phyloP scores from a whole-genome alignment of 2,888 invertebrate species.

The Ormyrus nitidulus region DNA sequence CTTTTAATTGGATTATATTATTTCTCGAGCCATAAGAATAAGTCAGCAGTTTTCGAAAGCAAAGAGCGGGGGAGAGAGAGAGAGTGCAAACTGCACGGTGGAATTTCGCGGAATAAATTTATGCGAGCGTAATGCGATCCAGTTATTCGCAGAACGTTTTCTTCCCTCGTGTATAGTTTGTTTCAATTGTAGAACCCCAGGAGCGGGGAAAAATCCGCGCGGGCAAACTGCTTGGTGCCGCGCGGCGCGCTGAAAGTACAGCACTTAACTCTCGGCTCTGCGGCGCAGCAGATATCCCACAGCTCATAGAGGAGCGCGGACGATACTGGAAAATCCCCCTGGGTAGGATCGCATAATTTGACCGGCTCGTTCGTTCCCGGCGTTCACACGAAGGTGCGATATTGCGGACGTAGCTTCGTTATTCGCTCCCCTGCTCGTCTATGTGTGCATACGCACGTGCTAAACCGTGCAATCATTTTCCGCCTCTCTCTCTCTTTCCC shows the following conservation, averaged over 20 bases:
- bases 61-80: no score
- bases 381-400: constrained; percentile 55
- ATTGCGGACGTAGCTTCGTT: constrained; percentile 38
- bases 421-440: background rate
- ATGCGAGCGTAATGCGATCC: constrained; percentile 18
- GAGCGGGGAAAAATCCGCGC: constrained; percentile 22
- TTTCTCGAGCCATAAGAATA: no score
- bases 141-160: constrained; percentile 42
- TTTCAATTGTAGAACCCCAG: constrained; percentile 27
- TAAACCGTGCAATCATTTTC: constrained; percentile 39
- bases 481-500: background rate
- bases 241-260: constrained; percentile 20
- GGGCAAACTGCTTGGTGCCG: constrained; percentile 14
- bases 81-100: no score
- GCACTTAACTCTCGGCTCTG: constrained; percentile 35
- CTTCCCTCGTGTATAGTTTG: constrained; percentile 25
- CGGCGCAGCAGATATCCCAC: constrained; percentile 12
- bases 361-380: constrained; percentile 44
- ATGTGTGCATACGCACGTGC: background rate
- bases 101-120: constrained; percentile 23
- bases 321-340: constrained; percentile 30
- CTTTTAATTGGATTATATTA: no score
- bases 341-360: constrained; percentile 55
- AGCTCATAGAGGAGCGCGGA: constrained; percentile 31
- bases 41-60: no score